Conservation (phyloP, 2,113 vertebrate species). For the Platysternon megacephalum region DNA sequence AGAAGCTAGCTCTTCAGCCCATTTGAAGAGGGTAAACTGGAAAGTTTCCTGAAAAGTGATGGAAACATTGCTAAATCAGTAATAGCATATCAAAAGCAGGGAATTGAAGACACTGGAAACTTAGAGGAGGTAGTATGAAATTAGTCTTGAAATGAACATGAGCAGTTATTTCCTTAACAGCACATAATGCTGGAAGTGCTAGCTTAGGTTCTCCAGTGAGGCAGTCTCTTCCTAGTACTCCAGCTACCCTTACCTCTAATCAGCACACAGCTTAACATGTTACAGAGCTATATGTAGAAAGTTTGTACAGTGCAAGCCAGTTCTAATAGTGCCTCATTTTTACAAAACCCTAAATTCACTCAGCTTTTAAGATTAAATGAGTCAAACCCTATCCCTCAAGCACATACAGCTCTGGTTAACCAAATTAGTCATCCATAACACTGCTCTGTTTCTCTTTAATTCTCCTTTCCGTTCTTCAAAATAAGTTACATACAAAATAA, state of each 20-base stretch:
- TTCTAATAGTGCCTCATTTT: neutral
- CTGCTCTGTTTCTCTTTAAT: rapidly evolving
- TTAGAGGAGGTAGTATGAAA: neutral
- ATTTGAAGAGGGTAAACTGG: slow-evolving; percentile 93
- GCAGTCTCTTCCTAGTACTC: neutral
- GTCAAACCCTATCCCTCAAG: neutral
- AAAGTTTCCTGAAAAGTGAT: slow-evolving; percentile 89
- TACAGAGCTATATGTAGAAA: neutral
- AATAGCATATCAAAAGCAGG: neutral
- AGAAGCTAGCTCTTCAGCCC: slow-evolving; percentile 94
- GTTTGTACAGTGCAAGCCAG: neutral
- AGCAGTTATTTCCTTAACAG: neutral
- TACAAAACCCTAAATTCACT: neutral
- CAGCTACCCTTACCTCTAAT: neutral
- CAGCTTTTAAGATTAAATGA: neutral
- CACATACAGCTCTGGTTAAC: neutral
- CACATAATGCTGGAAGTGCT: neutral
- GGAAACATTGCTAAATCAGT: neutral
- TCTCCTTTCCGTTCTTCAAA: neutral
- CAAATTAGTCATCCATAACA: neutral
- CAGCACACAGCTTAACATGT: neutral
- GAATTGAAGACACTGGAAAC: neutral
- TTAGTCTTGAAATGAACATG: neutral
- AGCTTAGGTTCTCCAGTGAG: rapidly evolving
- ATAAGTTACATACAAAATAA: neutral